Evolutionary conservation across 2,888 invertebrate genomes (phyloP), one percentile per base, ranked within the genome.

Genomic region (Polymixis lichenea): DNA sequence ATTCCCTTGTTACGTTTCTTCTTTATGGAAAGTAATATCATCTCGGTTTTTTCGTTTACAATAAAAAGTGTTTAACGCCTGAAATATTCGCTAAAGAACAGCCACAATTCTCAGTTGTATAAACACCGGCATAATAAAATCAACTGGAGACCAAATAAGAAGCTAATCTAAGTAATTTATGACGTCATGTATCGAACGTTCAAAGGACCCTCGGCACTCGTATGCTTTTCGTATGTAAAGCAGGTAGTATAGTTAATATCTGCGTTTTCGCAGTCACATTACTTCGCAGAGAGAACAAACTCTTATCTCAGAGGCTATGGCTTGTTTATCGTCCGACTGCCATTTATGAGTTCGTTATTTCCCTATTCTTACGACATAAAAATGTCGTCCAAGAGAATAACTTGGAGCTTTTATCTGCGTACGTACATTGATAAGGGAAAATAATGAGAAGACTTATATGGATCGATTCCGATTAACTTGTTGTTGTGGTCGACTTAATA

Each of bases 261-360:
- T 88, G 82, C 87, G 85, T 89, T 89, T 90, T 90, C 89, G 82
- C 87, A 88, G 89, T 90, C 87, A 87, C 90, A 91, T 93, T 92
- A 93, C 91, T 92, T 90, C 89, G 89, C 87, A 89, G 85, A 92
- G 91, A 88, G 88, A 88, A 89, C 80, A 84, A 87, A 82, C 92
- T 93, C 93, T 95, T 95, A 95, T 95, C 94, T 95, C 91, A 84
- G 86, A 89, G 91, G 90, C 92, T 92, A 93, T 91, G 92, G 94
- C 94, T 95, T 95, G 95, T 96, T 95, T 95, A 95, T 95, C 94
- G 94, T 93, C 93, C 92, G 88, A 95, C 92, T 94, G 89, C 91
- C 94, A 94, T 95, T 95, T 95, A 95, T 94, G 95, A 94, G 92
- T 95, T 95, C 95, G 94, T 95, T 95, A 96, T 95, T 95, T 95